phyloP scores from a whole-genome alignment of 1,140 invertebrate genomes.

The Drosophila ohnishii region DNA sequence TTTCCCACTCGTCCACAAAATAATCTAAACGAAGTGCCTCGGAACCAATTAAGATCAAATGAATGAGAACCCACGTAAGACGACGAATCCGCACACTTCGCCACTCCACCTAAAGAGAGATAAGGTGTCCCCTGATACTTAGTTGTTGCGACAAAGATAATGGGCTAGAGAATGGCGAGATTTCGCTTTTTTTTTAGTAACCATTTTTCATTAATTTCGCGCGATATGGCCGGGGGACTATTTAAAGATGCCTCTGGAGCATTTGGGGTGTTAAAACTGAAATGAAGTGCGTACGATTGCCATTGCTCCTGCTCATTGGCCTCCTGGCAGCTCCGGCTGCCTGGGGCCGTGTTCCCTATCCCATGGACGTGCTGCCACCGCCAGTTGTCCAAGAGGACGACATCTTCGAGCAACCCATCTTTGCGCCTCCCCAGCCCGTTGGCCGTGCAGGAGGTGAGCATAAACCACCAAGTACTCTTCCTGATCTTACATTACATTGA shows the following conservation, averaged over 20 bases:
- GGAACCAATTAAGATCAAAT: constrained; percentile 48
- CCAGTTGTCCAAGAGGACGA: constrained; percentile 42
- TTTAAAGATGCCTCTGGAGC: constrained; percentile 53
- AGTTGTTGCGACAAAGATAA: constrained; percentile 29
- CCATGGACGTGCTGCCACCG: constrained; percentile 56
- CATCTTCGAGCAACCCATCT: constrained; percentile 37
- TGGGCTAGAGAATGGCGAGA: constrained; percentile 13
- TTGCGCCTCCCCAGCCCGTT: too few species aligned
- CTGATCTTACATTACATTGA: background rate
- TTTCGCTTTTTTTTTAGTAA: constrained; percentile 21
- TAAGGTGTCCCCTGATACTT: constrained; percentile 14
- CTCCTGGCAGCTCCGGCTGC: constrained; percentile 36
- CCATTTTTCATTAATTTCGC: constrained; percentile 61
- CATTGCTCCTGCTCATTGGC: constrained; percentile 47
- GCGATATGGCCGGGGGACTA: constrained; percentile 43
- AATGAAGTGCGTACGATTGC: constrained; percentile 60
- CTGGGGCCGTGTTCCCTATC: constrained; percentile 62
- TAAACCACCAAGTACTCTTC: background rate
- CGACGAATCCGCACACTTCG: constrained; percentile 24
- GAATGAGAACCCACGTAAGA: constrained; percentile 30
- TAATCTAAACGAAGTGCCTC: constrained; percentile 30
- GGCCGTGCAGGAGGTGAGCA: constrained; percentile 51
- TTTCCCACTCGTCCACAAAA: constrained; percentile 25
- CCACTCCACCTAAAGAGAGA: constrained; percentile 24
- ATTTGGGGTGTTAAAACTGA: constrained; percentile 34